Evolutionary conservation across 2,113 vertebrate species (phyloP).

Genomic region (Leuciscus idus): DNA sequence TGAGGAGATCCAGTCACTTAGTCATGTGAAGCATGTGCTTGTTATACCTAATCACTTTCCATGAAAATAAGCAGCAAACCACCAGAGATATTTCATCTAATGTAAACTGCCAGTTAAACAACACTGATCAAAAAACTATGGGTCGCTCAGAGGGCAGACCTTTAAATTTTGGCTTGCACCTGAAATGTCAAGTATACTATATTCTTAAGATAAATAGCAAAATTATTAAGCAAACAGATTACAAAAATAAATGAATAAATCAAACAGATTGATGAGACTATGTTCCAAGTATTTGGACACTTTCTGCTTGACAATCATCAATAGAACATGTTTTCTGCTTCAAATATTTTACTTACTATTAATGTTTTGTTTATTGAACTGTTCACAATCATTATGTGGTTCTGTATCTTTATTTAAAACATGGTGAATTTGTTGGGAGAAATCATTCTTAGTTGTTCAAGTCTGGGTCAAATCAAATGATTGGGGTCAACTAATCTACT

Average conservation of each 20-base stretch:
- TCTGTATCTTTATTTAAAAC: too few relatives aligned
- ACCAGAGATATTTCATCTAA: slow-evolving; percentile 23
- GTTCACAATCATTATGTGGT: too few relatives aligned
- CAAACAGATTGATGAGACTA: neutral
- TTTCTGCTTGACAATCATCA: neutral
- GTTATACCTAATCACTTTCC: slow-evolving; percentile 18
- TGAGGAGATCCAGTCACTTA: slow-evolving; percentile 29
- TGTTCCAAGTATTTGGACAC: neutral
- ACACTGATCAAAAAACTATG: neutral
- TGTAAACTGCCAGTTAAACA: neutral
- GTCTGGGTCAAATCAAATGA: neutral
- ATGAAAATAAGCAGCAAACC: neutral
- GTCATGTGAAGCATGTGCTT: slow-evolving; percentile 16
- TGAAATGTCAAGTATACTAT: neutral
- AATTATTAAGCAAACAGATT: neutral
- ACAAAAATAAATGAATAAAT: neutral
- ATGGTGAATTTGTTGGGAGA: too few relatives aligned
- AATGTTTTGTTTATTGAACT: too few relatives aligned
- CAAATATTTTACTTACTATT: too few relatives aligned
- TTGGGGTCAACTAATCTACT: neutral
- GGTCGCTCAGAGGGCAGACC: slow-evolving; percentile 15
- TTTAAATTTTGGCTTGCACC: neutral
- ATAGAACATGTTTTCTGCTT: too few relatives aligned
- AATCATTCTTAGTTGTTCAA: too few relatives aligned
- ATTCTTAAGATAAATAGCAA: neutral